phyloP scores from a whole-genome alignment of 2,797 vertebrate genomes.

The Cyclopterus lumpus region DNA sequence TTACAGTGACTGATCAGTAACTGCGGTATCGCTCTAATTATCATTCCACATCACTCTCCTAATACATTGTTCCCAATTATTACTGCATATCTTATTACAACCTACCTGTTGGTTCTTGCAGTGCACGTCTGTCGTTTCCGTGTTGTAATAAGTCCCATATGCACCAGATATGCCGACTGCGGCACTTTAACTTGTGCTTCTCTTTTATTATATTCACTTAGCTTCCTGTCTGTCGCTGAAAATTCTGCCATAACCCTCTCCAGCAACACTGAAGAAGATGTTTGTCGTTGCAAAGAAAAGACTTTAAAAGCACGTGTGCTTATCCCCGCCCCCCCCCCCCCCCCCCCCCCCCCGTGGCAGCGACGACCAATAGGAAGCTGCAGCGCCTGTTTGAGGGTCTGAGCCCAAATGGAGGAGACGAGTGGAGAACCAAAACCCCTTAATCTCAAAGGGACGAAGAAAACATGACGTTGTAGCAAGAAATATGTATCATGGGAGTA shows the following conservation, averaged over 20 bases:
- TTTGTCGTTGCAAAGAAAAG: slow-evolving; percentile 56
- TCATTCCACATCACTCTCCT: background rate
- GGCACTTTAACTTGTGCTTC: slow-evolving; percentile 19
- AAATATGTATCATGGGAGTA: background rate
- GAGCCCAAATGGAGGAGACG: background rate
- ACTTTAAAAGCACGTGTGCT: slow-evolving; percentile 70
- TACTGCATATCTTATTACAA: too few relatives aligned
- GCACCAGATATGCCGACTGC: slow-evolving; percentile 28
- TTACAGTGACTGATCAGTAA: background rate
- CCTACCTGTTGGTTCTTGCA: slow-evolving; percentile 68
- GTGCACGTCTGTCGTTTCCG: slow-evolving; percentile 40
- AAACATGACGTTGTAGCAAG: background rate
- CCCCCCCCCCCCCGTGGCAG: slow-evolving; percentile 65
- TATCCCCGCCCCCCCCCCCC: slow-evolving; percentile 68
- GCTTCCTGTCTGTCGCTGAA: slow-evolving; percentile 47
- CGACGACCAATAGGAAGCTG: slow-evolving; percentile 63
- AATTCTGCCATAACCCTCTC: slow-evolving; percentile 72
- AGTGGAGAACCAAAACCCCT: background rate
- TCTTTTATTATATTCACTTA: slow-evolving; percentile 35
- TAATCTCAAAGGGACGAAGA: fast-evolving
- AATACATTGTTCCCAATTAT: slow-evolving; percentile 15
- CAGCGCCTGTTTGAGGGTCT: slow-evolving; percentile 62
- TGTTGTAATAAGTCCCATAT: slow-evolving; percentile 47
- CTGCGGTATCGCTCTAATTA: background rate
- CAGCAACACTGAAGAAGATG: slow-evolving; percentile 65